Base-by-base conservation (phyloP, 2,113 vertebrate genomes). In the Climacteris rufus region DNA sequence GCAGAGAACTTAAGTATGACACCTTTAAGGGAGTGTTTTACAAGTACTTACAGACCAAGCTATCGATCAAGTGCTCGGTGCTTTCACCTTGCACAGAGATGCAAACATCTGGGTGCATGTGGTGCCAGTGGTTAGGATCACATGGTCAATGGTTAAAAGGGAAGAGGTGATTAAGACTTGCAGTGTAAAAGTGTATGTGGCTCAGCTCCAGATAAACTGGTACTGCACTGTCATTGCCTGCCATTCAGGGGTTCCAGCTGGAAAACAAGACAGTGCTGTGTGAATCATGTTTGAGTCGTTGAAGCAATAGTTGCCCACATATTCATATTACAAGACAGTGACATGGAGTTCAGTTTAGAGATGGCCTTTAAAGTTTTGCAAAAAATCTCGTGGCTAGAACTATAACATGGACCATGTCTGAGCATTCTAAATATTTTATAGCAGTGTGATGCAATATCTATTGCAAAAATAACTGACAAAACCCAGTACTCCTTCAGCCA, bases 101-200 rank as follows among this genome's bases (percentile, higher is more conserved):
- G 71, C n/a, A 45, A 74, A 8, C 15, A 35, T 27, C 37, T 57
- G 31, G 9, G 23, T 35, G 28, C 28, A 49, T 3, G 3, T 42
- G 63, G 17, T 61, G 17, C 49, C 65, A 60, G 24, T 14, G n/a
- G 53, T 72, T 22, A 79, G 45, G 56, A 54, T 63, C 15, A 19
- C 0, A 0, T 16, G 9, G 33, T 16, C 0, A 0, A 22, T 22
- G 31, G 9, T 23, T 63, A n/a, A 66, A 89, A 70, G 17, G 28
- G 19, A 93, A 78, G 21, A 1, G 2, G 18, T 28, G 22, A 54
- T 27, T 30, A 33, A 54, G 42, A 77, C 7, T 65, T 61, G 3
- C 28, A 42, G 56, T 6, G 16, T 54, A 69, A 71, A 87, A 76
- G 49, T 24, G 7, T 20, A 9, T 2, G 5, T 68, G 16, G 21